Evolutionary conservation across 2,797 vertebrate genomes (phyloP), one percentile per base, ranked within the genome.

Genomic region (Harpagifer antarcticus): DNA sequence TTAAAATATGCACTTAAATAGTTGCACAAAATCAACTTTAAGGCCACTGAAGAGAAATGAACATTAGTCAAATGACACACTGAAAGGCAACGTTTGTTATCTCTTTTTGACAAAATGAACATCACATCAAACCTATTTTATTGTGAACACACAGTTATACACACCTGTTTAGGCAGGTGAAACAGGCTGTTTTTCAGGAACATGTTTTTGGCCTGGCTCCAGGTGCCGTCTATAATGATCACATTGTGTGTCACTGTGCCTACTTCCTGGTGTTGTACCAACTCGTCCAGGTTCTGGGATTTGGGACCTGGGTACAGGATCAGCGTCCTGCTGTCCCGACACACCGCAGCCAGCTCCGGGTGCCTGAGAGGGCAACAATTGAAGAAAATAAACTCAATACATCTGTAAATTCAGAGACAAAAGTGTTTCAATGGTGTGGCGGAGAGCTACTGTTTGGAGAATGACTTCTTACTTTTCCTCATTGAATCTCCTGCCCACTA

Each of bases 161-260:
- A 17, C 42, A 98, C 98, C 96, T 99, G 98, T 89, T 94, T 97
- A 3, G 98, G 98, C 85, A 97, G 91, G 53, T 95, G 96, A 66
- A 99, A 97, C 80, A 99, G 94, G 58, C 94, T 88, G 91, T 99
- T 99, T 91, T 97, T 96, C 76, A 97, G 96, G 90, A 99, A 99
- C 94, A 99, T 98, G 85, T 99, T 97, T 91, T 99, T 99, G 44
- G 98, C 98, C 84, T 99, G 98, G 86, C 96, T 99, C 98, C 98
- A 99, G 5, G 98, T 99, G 69, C 98, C 98, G 56, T 99, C 97
- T 0, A 99, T 98, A 72, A 99, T 96, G 83, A 99, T 95, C 81
- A 99, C 91, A 59, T 94, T 96, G 67, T 94, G 94, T 45, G 94
- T 93, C 19, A 88, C 76, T 0, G 74, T 72, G 55, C 91, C 78